Conservation (phyloP, 1,140 invertebrate species). For the Bombyx mori region ASM3026992v2 NC_085115.1:7865501-7866000, state of each 20-base stretch:
- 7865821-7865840: conserved; percentile 26
- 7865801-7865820: too few relatives aligned
- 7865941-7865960: conserved; percentile 35
- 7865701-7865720: not conserved
- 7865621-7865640: conserved; percentile 2
- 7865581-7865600: not conserved
- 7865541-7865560: too few relatives aligned
- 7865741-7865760: too few relatives aligned
- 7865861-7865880: conserved; percentile 21
- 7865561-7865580: not conserved
- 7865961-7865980: conserved; percentile 40
- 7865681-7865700: conserved; percentile 6
- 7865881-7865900: not conserved
- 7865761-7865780: too few relatives aligned
- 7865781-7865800: too few relatives aligned
- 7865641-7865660: conserved; percentile 13
- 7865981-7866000: conserved; percentile 49
- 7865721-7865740: too few relatives aligned
- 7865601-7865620: conserved; percentile 1
- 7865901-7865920: conserved; percentile 4
- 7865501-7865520: too few relatives aligned
- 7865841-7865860: conserved; percentile 19
- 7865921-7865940: conserved; percentile 19
- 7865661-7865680: conserved; percentile 10
- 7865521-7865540: too few relatives aligned